These are phyloP conservation scores for Varanus salvator DNA, from an alignment of 2,113 vertebrate species.

Conservation along the genomic window DNA sequence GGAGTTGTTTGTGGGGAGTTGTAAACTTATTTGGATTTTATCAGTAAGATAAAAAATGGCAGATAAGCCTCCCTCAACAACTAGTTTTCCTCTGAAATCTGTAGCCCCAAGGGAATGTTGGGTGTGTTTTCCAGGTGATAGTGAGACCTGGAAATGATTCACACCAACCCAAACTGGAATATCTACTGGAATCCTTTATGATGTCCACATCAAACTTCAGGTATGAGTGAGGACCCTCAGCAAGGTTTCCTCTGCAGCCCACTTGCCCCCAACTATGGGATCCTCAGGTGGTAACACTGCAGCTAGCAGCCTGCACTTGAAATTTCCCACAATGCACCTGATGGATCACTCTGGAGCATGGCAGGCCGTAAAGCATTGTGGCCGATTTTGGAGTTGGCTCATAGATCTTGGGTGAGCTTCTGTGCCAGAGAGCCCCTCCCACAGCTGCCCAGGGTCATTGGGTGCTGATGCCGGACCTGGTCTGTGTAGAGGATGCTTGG, in stretches of 20 bases:
- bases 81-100: too few species aligned
- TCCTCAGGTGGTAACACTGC: not conserved
- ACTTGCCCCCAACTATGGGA: not conserved
- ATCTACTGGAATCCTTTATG: not conserved
- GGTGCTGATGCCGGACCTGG: not conserved
- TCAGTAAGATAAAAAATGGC: not conserved
- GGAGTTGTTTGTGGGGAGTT: not conserved
- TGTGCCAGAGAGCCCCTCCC: not conserved
- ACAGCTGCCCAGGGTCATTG: not conserved
- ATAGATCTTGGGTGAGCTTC: not conserved
- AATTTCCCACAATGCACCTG: not conserved
- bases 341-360: not conserved
- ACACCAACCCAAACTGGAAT: not conserved
- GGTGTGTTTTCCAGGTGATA: not conserved
- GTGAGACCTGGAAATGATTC: not conserved
- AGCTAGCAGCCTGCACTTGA: not conserved
- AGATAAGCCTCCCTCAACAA: not conserved
- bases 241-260: too few species aligned
- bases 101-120: too few species aligned
- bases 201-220: not conserved
- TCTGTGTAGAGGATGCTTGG: not conserved
- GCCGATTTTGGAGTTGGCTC: not conserved
- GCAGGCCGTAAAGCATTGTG: not conserved
- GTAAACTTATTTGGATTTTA: not conserved
- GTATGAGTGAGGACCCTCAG: not conserved